phyloP scores from a whole-genome alignment of 2,888 invertebrate species.

The Mimachlamys varia region DNA sequence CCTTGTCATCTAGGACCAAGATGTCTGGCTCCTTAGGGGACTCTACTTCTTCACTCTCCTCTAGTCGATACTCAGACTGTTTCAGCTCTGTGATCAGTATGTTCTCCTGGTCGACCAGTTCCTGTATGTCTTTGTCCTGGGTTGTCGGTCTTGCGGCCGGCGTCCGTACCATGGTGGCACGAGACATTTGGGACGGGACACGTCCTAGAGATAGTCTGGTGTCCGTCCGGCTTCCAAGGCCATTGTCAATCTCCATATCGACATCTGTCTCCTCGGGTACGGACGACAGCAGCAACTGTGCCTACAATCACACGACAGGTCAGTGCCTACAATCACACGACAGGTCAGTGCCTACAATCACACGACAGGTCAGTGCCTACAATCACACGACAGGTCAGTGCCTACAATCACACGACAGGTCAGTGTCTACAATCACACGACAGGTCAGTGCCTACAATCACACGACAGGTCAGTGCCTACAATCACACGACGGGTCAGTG shows the following conservation, averaged over 20 bases:
- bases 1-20: neutral
- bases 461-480: neutral
- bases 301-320: neutral
- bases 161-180: constrained; percentile 62
- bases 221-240: constrained; percentile 35
- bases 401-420: no score
- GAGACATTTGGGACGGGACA: constrained; percentile 58
- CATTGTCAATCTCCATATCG: constrained; percentile 28
- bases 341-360: neutral
- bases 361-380: neutral
- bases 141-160: constrained; percentile 56
- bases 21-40: constrained; percentile 40
- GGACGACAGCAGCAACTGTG: constrained; percentile 38
- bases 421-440: neutral
- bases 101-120: constrained; percentile 54
- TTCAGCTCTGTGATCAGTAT: constrained; percentile 65
- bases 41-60: constrained; percentile 54
- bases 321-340: neutral
- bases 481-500: no score
- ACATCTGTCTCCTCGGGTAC: constrained; percentile 47
- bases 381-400: neutral
- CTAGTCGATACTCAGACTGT: constrained; percentile 56
- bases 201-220: constrained; percentile 43
- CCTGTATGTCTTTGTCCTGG: constrained; percentile 41
- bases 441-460: no score